Evolutionary conservation across 1,140 invertebrate species (phyloP), one percentile per base, ranked within the genome.

Genomic region (Halyomorpha halys): DNA sequence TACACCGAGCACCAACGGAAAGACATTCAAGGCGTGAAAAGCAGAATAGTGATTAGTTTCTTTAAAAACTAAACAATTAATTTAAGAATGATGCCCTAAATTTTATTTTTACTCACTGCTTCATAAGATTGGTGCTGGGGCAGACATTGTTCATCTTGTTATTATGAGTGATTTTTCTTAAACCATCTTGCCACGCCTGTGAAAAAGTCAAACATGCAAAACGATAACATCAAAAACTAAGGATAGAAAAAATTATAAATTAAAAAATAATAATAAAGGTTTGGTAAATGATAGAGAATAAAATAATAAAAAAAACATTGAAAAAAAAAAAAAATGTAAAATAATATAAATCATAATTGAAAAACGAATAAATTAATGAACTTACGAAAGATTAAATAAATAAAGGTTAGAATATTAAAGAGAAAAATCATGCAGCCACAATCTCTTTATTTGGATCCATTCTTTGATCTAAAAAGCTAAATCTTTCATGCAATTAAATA

Each of bases 131-230:
- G 45, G 86, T 97, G 71, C 88, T 86, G 6, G 93, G 91, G 77
- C 96, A 99, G 63, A 97, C 86, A 78, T 98, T 98, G 76, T 87
- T 94, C 69, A 89, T 91, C 83, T 97, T 98, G 77, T 90, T 95
- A 78, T 97, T 98, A 79, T 98, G 93, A 49, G 95, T 95, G 69
- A 98, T 88, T 66, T 80, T 78, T 65, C 94, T 84, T 61, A 99
- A 81, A 39, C 85, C 85, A 71, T 85, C 82, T 79, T 97, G 91
- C 97, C 97, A 99, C 69, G 79, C 82, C 94, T 98, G 65, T 53
- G 47, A 66, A 63, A 61, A 61, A 51, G 25, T 61, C 53, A 65
- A 68, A 66, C 65, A 68, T 59, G 62, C 62, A 69, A 51, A 67
- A 62, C 45, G 45, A 63, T 34, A 62, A 54, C 23, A 49, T 62